Evolutionary conservation across 2,113 vertebrate species (phyloP), one percentile per base, ranked within the genome.

Genomic region (Emydocephalus ijimae): DNA sequence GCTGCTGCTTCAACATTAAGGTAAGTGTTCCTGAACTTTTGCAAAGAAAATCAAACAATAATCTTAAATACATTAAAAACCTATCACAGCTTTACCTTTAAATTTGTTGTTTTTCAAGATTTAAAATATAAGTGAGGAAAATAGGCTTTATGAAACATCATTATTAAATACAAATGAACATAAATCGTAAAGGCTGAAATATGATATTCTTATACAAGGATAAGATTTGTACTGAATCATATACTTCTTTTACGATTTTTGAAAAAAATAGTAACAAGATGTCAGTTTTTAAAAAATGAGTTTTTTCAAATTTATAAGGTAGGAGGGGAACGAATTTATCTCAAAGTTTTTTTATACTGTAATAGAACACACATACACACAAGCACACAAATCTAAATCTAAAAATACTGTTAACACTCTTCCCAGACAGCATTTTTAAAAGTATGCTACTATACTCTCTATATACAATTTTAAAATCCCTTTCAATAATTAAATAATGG

Each of bases 371-470:
- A 69, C 50, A 88, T 7, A 34, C 14, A 55, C 6, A 88, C 9
- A 24, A 1, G 50, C 85, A 23, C 21, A 56, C 39, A 87, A 39
- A 69, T 2, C 23, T 15, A 57, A 55, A n/a, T 34, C 3, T 57
- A 57, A 89, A 29, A 61, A 11, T 21, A 56, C 56, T 69, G 23
- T 61, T 34, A 18, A n/a, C 2, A 39, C 4, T 92, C 94, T 96
- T n/a, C 45, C 3, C 57, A 61, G n/a, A 54, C 2, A 95, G 10
- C 52, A 93, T 93, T 92, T 43, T 92, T 69, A 50, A 92, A 43
- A 92, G 89, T 50, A 85, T 94, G 34, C 90, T 94, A 89, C 20
- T 90, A 56, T 74, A 69, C 90, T 56, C 93, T 85, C 93, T 87
- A 89, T 87, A 92, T 34, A 96, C 48, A 57, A 39, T 93, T 52